Evolutionary conservation across 2,888 invertebrate species (phyloP), one percentile per base, ranked within the genome.

Genomic region (Disparrhopalites patrizii): DNA sequence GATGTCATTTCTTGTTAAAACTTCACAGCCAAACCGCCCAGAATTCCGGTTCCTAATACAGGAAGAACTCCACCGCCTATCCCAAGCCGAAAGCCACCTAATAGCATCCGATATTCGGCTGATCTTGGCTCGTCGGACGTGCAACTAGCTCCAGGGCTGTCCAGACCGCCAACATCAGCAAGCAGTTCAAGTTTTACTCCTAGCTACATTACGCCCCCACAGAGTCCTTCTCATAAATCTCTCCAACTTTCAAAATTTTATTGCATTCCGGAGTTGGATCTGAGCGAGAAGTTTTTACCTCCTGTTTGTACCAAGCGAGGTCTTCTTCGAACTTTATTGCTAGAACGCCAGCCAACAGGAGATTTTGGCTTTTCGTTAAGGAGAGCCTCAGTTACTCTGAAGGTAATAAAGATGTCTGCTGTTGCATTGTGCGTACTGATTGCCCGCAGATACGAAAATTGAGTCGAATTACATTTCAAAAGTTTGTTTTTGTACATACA

Each of bases 301-400:
- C 64, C 30, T 38, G 47, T 70, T 10, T 36, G 62, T 3, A 13
- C 54, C 27, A 71, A 65, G 50, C 56, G 65, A 31, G 72, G 71
- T 31, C 65, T 65, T 64, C 52, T 66, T 25, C 63, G 74, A 31
- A 74, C 66, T 20, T 66, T 72, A 62, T 50, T 64, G 7, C 77
- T 82, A 38, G 76, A 78, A 25, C 77, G 82, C 27, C 78, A 78
- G 50, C 91, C 93, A 0, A 84, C 91, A 64, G 91, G 91, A 72
- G 95, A 95, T 79, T 96, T 96, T 78, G 96, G 96, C 0, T 95
- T 96, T 77, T 94, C 93, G 69, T 82, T 96, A 70, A 85, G 95
- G 5, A 86, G 94, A 76, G 93, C 93, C 38, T 71, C 71, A 31
- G 56, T 71, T 2, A 88, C 91, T 79, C 86, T 93, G 54, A 69